Base-by-base conservation (phyloP, 2,113 vertebrate species). In the Rhodinocichla rosea region DNA sequence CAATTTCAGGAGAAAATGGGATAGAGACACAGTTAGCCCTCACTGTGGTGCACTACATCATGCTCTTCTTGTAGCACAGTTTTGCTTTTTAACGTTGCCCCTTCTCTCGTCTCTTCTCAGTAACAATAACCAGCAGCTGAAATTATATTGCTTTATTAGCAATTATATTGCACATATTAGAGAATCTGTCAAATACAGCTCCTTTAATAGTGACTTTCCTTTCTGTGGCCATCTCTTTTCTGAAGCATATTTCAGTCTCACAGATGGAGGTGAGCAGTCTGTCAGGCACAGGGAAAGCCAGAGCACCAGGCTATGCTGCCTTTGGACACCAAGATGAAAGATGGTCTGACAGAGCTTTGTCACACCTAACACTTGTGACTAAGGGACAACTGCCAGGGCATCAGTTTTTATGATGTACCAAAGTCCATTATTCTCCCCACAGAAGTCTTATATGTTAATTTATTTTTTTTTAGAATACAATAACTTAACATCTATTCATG, bases 381-480 rank as follows among this genome's bases (percentile, higher is more conserved):
- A 55, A 55, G 39, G 18, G 3, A 16, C 3, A 83, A 68, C 55
- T 65, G 30, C 5, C 24, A 40, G 37, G 50, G 14, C 22, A 75
- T 28, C 45, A 45, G 40, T 78, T 87, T 71, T 80, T 30, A 83
- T 42, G 42, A 60, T 26, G 28, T 7, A 22, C 19, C 9, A 26
- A 11, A 53, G 42, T 10, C 32, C 40, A 37, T 75, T 24, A 79
- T 70, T 94, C 60, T 52, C 32, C 71, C 39, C 42, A 60, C 32
- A 57, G 60, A 93, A 57, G 17, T 33, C 42, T 67, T 67, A 37
- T 4, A 55, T 44, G 17, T 24, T 53, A 40, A 5, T 52, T 6
- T 52, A 14, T 20, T 28, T 90, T 35, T 42, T 92, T 89, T 19
- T 27, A 50, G 50, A 92, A 92, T 83, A 92, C 53, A 92, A 47